Percentiles rank a stretch among this genome's conserved stretches.
phyloP scores from a whole-genome alignment of 2,113 vertebrate species.

The Oenanthe melanoleuca region DNA sequence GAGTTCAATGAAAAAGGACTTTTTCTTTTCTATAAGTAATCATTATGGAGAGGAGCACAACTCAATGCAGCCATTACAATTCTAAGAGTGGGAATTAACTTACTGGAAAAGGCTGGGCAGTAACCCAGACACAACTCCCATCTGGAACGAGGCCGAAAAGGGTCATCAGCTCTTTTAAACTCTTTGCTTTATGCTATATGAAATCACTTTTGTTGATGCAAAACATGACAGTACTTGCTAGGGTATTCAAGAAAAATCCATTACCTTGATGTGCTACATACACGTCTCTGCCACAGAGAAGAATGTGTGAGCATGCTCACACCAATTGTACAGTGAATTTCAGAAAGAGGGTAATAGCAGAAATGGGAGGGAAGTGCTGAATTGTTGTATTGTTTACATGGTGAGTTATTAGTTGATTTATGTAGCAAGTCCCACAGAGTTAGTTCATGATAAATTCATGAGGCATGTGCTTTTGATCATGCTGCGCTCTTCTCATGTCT shows the following conservation, averaged over 20 bases:
- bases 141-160: constrained; percentile 26
- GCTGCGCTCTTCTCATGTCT: not conserved
- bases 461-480: constrained; percentile 12
- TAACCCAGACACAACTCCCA: not conserved
- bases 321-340: not conserved
- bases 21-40: constrained; percentile 17
- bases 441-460: constrained; percentile 55
- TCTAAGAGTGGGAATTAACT: constrained; percentile 31
- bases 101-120: constrained; percentile 35
- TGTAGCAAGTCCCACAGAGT: constrained; percentile 24
- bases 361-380: constrained; percentile 8
- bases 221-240: constrained; percentile 33
- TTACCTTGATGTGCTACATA: not conserved
- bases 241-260: constrained; percentile 43
- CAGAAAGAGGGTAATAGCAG: not conserved
- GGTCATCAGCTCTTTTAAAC: constrained; percentile 37
- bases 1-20: not conserved
- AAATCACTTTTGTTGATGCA: constrained; percentile 55
- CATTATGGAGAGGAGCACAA: not conserved
- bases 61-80: constrained; percentile 16
- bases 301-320: not conserved
- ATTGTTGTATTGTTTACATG: constrained; percentile 7
- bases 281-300: not conserved
- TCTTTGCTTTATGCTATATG: constrained; percentile 16
- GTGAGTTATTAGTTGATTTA: constrained; percentile 33